Conservation (phyloP, 2,797 vertebrate species). For the Spinibarbus caldwelli region DNA sequence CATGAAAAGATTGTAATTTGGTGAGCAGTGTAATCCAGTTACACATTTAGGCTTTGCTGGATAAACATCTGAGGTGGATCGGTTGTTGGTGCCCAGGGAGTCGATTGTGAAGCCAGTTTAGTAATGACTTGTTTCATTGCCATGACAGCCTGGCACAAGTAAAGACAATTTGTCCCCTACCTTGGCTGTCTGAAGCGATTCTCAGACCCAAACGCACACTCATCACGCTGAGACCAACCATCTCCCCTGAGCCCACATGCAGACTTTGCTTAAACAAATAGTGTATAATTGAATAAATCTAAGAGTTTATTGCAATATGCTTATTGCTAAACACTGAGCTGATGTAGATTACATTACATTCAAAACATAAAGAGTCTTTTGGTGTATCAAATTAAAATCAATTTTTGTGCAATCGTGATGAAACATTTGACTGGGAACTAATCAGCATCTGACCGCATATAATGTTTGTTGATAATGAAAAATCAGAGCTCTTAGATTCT, state of each 20-base stretch:
- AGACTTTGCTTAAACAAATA: constrained; percentile 17
- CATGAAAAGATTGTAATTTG: constrained; percentile 41
- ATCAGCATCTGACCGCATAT: background rate
- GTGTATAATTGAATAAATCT: background rate
- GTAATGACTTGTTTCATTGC: constrained; percentile 52
- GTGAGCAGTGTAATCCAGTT: constrained; percentile 49
- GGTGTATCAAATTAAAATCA: constrained; percentile 10
- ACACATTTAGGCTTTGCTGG: constrained; percentile 44
- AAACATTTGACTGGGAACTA: constrained; percentile 1
- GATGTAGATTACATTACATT: background rate
- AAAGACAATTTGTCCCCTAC: constrained; percentile 39
- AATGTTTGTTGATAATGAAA: constrained; percentile 1
- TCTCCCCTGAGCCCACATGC: background rate
- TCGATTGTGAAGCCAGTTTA: constrained; percentile 41
- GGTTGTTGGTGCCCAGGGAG: constrained; percentile 33
- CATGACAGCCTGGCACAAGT: constrained; percentile 41
- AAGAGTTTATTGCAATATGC: background rate
- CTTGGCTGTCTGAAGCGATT: constrained; percentile 27
- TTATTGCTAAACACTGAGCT: background rate
- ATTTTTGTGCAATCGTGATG: background rate
- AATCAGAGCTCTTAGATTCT: background rate
- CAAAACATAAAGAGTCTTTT: background rate
- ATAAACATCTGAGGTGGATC: constrained; percentile 54
- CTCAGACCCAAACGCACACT: constrained; percentile 27
- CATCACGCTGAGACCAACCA: background rate